Percentiles rank a stretch among this genome's conserved stretches.
phyloP scores from a whole-genome alignment of 2,797 vertebrate genomes.

The Natrix natrix region DNA sequence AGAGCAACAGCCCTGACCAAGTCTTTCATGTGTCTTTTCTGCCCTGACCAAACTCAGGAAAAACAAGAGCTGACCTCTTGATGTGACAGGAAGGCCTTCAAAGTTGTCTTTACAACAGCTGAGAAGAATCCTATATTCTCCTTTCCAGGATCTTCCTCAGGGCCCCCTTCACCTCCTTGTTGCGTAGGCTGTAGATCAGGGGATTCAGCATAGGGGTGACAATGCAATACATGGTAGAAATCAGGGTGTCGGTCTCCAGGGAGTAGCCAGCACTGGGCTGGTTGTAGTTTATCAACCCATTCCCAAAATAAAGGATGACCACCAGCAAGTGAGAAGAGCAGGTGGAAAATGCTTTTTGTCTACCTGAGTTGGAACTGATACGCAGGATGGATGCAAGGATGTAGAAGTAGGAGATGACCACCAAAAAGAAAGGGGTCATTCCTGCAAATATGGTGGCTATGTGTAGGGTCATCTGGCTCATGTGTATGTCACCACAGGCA shows the following conservation, averaged over 20 bases:
- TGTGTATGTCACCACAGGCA: slow-evolving; percentile 20
- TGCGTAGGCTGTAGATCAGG: slow-evolving; percentile 66
- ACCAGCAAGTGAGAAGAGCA: slow-evolving; percentile 58
- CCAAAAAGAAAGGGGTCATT: slow-evolving; percentile 42
- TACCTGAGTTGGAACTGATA: slow-evolving; percentile 9
- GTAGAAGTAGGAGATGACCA: slow-evolving; percentile 47
- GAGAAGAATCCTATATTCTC: fast-evolving
- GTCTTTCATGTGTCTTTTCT: not conserved
- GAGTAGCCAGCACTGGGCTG: not conserved
- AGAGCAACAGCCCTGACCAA: not conserved
- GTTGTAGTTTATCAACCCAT: slow-evolving; percentile 7
- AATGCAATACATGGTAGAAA: slow-evolving; percentile 49
- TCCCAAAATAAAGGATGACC: not conserved
- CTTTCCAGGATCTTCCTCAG: not conserved
- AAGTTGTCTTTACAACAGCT: not conserved
- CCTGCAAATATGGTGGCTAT: slow-evolving; percentile 40
- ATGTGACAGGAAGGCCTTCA: not conserved
- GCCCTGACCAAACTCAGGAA: not conserved
- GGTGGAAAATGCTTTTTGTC: slow-evolving; percentile 57
- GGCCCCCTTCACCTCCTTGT: slow-evolving; percentile 51
- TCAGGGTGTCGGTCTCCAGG: not conserved
- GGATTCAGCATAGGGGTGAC: slow-evolving; percentile 62
- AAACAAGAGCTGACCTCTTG: not conserved
- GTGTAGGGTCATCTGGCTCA: slow-evolving; percentile 25
- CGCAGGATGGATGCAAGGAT: slow-evolving; percentile 47